A percentile compares a stretch with the other conserved stretches of the same genome.
Conservation (phyloP, 2,888 invertebrate species). For the Chymomyza procnemis region DNA sequence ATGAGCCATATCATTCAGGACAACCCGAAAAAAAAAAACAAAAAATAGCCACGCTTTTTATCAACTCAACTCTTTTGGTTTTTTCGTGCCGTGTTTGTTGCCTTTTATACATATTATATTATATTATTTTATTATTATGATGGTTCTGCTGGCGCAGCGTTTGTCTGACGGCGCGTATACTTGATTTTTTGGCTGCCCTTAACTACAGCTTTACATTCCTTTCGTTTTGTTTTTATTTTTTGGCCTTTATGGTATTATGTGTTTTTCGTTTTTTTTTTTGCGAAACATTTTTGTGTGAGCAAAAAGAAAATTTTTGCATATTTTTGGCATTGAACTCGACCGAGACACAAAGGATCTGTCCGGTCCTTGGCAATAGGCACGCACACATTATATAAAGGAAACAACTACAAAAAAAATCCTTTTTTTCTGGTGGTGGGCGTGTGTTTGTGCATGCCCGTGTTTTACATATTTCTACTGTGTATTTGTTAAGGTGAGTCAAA, state of each 20-base stretch:
- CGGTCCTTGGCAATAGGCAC: constrained; percentile 6
- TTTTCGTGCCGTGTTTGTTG: constrained; percentile 15
- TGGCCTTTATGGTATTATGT: not conserved
- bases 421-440: not conserved
- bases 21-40: too few relatives aligned
- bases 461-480: not conserved
- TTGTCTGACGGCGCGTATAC: constrained; percentile 58
- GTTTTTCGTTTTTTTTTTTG: not conserved
- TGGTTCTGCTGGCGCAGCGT: constrained; percentile 16
- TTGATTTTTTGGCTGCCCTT: constrained; percentile 45
- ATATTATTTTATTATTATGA: not conserved
- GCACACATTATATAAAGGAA: constrained; percentile 32
- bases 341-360: constrained; percentile 9
- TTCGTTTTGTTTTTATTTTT: constrained; percentile 11
- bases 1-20: constrained; percentile 20
- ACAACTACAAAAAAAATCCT: constrained; percentile 20
- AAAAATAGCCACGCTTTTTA: constrained; percentile 28
- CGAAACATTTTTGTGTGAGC: constrained; percentile 46
- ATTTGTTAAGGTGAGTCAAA: constrained; percentile 30
- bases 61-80: constrained; percentile 8
- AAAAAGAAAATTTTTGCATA: constrained; percentile 53
- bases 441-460: constrained; percentile 1
- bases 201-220: constrained; percentile 26
- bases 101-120: too few relatives aligned
- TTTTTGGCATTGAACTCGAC: constrained; percentile 64